Evolutionary conservation across 92 coral and sea anemone species (phyloP).

Genomic region (Micromussa lordhowensis): DNA sequence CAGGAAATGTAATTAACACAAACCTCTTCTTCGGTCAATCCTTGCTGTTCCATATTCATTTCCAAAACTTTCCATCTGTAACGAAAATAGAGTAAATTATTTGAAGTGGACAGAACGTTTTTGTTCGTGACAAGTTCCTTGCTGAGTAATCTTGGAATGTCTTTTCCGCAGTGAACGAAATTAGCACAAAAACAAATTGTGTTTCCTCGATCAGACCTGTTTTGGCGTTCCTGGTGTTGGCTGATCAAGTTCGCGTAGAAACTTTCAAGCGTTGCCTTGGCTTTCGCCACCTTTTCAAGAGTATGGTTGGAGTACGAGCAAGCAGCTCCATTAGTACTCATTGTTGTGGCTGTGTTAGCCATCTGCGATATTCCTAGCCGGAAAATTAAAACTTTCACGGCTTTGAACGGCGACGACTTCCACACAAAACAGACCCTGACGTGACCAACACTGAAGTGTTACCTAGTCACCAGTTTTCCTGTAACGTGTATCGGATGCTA

Average conservation of each 20-base stretch:
- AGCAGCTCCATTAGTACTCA: conserved; percentile 87
- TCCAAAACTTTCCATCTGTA: conserved; percentile 83
- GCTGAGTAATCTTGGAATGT: not conserved
- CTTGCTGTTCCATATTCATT: conserved; percentile 90
- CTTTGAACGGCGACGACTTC: not conserved
- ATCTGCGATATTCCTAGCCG: conserved; percentile 36
- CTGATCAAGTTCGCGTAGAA: conserved; percentile 91
- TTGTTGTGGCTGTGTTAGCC: conserved; percentile 81
- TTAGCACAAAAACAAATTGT: not conserved
- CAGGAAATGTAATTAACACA: conserved; percentile 5
- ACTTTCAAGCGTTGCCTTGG: conserved; percentile 93
- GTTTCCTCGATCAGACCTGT: conserved; percentile 65
- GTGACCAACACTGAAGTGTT: conserved; percentile 33
- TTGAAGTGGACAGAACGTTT: not conserved
- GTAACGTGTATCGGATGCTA: not conserved
- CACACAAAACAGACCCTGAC: conserved; percentile 23
- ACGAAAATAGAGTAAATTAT: conserved; percentile 13
- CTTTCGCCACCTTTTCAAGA: conserved; percentile 96
- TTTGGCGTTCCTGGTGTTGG: conserved; percentile 91
- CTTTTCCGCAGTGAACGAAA: not conserved
- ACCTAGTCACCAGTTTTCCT: conserved; percentile 42
- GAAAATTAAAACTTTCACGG: conserved; percentile 1
- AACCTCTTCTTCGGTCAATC: conserved; percentile 86
- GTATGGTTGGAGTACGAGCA: conserved; percentile 92
- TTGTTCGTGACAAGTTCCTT: not conserved